Conservation (phyloP, 2,113 vertebrate genomes). For the Fulmarus glacialis region DNA sequence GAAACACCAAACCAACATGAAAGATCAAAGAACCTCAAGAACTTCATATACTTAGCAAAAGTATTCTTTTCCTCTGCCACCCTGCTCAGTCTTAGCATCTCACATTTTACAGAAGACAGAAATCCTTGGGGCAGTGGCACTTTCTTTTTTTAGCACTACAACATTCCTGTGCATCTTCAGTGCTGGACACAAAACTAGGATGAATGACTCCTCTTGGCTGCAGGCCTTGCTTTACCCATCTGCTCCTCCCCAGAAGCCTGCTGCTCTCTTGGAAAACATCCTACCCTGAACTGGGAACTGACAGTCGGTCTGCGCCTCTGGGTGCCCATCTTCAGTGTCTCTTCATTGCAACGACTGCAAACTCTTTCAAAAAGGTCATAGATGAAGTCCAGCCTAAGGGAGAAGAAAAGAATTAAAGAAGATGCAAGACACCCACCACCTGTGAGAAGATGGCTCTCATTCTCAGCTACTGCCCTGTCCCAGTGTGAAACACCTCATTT, state of each 20-base stretch:
- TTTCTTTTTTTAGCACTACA: constrained; percentile 10
- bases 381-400: constrained; percentile 88
- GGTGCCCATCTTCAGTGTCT: constrained; percentile 91
- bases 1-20: not conserved
- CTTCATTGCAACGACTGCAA: constrained; percentile 84
- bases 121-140: constrained; percentile 4
- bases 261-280: constrained; percentile 60
- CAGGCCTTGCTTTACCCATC: constrained; percentile 46
- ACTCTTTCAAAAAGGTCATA: constrained; percentile 92
- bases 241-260: constrained; percentile 33
- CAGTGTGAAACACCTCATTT: not conserved
- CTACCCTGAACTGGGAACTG: constrained; percentile 94
- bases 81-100: not conserved
- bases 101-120: not conserved
- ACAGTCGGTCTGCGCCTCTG: constrained; percentile 90
- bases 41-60: not conserved
- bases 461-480: not conserved
- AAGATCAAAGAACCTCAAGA: not conserved
- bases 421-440: not conserved
- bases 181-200: constrained; percentile 59
- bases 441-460: not conserved
- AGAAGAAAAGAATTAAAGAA: not conserved
- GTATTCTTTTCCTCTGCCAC: not conserved
- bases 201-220: constrained; percentile 53
- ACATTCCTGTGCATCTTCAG: constrained; percentile 50